Percentiles rank a stretch among this genome's conserved stretches.
phyloP scores from a whole-genome alignment of 2,888 invertebrate species.

The Eretmocerus hayati region DNA sequence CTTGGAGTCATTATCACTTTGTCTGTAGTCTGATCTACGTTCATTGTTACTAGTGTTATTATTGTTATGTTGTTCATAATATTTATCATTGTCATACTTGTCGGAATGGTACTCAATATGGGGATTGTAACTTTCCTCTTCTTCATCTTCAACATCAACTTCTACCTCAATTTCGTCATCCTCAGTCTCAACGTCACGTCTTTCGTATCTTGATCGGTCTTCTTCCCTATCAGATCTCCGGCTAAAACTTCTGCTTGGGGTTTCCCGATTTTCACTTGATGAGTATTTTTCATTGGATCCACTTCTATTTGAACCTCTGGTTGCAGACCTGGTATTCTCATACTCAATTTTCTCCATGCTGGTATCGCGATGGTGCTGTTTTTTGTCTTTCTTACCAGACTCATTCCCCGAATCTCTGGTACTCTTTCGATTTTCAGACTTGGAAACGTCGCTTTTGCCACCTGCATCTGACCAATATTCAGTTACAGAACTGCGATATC shows the following conservation, averaged over 20 bases:
- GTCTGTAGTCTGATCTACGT: conserved; percentile 1
- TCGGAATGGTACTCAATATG: conserved; percentile 27
- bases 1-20: conserved; percentile 26
- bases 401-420: conserved; percentile 23
- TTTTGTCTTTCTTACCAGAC: conserved; percentile 23
- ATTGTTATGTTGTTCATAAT: conserved; percentile 30
- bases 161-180: conserved; percentile 34
- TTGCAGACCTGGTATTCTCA: conserved; percentile 21
- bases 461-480: conserved; percentile 44
- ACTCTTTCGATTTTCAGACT: conserved; percentile 17
- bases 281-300: conserved; percentile 9
- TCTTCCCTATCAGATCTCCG: conserved; percentile 15
- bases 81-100: conserved; percentile 34
- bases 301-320: conserved; percentile 10
- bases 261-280: conserved; percentile 9
- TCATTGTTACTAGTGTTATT: neutral
- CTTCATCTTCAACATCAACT: conserved; percentile 36
- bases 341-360: conserved; percentile 34
- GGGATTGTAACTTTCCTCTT: conserved; percentile 31
- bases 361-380: conserved; percentile 36
- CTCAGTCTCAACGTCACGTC: conserved; percentile 31
- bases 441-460: conserved; percentile 27
- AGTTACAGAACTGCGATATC: conserved; percentile 43
- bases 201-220: conserved; percentile 6
- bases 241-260: conserved; percentile 3